phyloP scores from a whole-genome alignment of 2,797 vertebrate species.

The Pantherophis alleghaniensis region DNA sequence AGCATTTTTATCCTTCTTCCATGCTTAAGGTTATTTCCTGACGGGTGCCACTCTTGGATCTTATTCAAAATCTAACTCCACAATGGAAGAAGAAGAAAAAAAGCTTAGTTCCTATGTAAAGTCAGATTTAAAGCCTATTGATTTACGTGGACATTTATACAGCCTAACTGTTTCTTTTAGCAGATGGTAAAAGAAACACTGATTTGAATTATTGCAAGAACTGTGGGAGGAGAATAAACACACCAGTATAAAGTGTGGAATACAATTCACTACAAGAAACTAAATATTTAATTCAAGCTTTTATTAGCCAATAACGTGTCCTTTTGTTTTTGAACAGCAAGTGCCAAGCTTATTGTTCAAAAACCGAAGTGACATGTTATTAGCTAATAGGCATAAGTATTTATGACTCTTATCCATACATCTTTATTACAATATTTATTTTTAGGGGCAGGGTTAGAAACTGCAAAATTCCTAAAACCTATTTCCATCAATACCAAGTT shows the following conservation, averaged over 20 bases:
- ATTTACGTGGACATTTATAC: not conserved
- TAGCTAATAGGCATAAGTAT: not conserved
- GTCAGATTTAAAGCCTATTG: not conserved
- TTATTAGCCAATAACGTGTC: slow-evolving; percentile 32
- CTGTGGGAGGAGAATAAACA: slow-evolving; percentile 12
- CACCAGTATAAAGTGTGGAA: slow-evolving; percentile 31
- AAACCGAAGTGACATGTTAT: too few relatives aligned
- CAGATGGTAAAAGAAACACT: slow-evolving; percentile 41
- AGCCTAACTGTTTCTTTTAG: not conserved
- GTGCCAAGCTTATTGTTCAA: not conserved
- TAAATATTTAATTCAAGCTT: slow-evolving; percentile 18
- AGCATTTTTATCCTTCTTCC: not conserved
- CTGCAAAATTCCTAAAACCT: not conserved
- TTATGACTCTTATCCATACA: not conserved
- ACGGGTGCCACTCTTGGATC: slow-evolving; percentile 29
- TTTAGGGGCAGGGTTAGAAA: not conserved
- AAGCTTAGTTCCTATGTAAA: not conserved
- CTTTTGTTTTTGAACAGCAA: slow-evolving; percentile 8
- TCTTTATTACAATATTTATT: not conserved
- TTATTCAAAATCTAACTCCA: slow-evolving; percentile 37
- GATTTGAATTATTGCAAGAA: slow-evolving; percentile 12
- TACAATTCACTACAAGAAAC: slow-evolving; percentile 13
- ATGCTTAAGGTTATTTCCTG: slow-evolving; percentile 28
- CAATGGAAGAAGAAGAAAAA: slow-evolving; percentile 17
- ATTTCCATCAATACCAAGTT: too few relatives aligned